Evolutionary conservation across 2,888 invertebrate species (phyloP), one percentile per base, ranked within the genome.

Genomic region (Campoplex capitator): DNA sequence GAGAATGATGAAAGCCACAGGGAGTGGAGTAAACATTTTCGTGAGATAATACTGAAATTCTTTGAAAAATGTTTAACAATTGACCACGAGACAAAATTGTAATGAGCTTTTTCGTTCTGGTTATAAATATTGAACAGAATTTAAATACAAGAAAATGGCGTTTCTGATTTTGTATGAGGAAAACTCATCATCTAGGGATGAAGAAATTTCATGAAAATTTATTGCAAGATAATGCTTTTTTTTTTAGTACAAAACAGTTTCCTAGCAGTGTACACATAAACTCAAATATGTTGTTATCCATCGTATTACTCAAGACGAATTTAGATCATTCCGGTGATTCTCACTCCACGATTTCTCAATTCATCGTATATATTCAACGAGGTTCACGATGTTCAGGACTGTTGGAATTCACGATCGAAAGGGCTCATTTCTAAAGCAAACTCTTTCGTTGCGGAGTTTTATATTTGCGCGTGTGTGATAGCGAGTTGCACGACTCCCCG

Each of bases 341-440:
- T 7, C 51, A 35, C 18, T 4, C 28, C 45, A 79, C 16, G 35
- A 13, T n/a, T n/a, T n/a, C n/a, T n/a, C n/a, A n/a, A 56, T 81
- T 51, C n/a, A 28, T 42, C 23, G 65, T 65, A 75, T 67, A 45
- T 28, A 35, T 32, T 54, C 3, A 51, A 32, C n/a, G 32, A 62
- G 32, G 16, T 28, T 62, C 32, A 7, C 16, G 32, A 62, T 32
- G 16, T 62, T 62, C 28, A 7, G 51, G 9, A 67, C 54, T 78
- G 9, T 38, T 38, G 65, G 23, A 42, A 62, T 65, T 62, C 23
- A 84, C 73, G 73, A 84, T 67, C 8, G 23, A 74, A 77, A 77
- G 51, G 62, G 42, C 51, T 78, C 54, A 45, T 78, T 83, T 83
- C 54, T 35, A 54, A 77, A 65, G 51, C 51, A 77, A 83, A 77